These are phyloP conservation scores for Eupelmus urozonus DNA, from an alignment of 2,888 invertebrate genomes.

Conservation along the genomic window DNA sequence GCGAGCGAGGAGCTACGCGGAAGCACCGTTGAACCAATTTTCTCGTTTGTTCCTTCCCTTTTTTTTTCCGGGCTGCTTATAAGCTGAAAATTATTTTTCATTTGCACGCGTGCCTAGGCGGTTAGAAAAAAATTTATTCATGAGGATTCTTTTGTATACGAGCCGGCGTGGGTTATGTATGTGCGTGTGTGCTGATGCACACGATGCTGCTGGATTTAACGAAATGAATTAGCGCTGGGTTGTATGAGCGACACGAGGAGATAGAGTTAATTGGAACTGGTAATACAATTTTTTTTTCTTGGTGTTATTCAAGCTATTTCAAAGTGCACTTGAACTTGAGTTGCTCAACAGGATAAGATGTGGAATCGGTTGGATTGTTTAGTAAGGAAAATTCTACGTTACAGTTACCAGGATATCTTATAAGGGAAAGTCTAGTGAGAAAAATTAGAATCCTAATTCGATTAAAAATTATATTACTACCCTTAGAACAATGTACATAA, in stretches of 20 bases:
- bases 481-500: too few relatives aligned
- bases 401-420: too few relatives aligned
- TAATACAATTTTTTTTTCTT: neutral
- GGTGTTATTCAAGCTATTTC: too few relatives aligned
- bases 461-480: too few relatives aligned
- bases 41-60: conserved; percentile 23
- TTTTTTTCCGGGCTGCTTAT: neutral
- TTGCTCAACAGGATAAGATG: neutral
- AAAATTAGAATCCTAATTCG: too few relatives aligned
- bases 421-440: too few relatives aligned
- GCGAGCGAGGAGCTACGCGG: too few relatives aligned
- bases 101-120: neutral
- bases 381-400: too few relatives aligned
- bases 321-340: neutral
- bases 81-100: too few relatives aligned
- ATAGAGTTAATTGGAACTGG: conserved; percentile 1
- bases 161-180: neutral
- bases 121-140: conserved; percentile 16
- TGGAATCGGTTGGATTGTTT: neutral
- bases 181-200: too few relatives aligned
- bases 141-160: conserved; percentile 14
- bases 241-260: neutral
- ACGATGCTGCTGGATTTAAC: conserved; percentile 4
- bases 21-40: conserved; percentile 50
- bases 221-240: conserved; percentile 16